Conservation (phyloP, 1,140 invertebrate species). For the Phortica variegata region DNA sequence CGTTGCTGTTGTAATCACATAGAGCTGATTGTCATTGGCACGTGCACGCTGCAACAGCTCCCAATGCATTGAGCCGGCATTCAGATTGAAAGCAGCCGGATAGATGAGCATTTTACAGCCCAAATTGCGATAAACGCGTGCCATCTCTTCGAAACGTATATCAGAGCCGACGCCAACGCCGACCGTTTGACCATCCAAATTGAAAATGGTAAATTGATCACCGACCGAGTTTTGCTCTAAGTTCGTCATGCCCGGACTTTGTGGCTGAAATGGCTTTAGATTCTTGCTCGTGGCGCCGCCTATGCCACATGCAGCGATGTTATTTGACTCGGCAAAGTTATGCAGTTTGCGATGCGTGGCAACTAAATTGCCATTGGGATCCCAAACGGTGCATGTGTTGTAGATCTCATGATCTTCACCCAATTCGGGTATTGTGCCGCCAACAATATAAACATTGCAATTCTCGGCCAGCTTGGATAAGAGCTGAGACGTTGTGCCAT, state of each 20-base stretch:
- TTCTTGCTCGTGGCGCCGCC: too few relatives aligned
- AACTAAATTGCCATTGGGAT: constrained; percentile 73
- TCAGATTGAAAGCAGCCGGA: constrained; percentile 95
- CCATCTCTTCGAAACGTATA: constrained; percentile 87
- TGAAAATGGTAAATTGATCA: constrained; percentile 72
- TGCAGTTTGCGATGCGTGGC: constrained; percentile 82
- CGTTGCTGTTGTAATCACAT: constrained; percentile 73
- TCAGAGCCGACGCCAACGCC: constrained; percentile 95
- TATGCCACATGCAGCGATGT: too few relatives aligned
- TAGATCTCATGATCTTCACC: constrained; percentile 67
- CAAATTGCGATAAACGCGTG: constrained; percentile 75
- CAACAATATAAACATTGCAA: constrained; percentile 79
- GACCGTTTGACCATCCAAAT: constrained; percentile 74
- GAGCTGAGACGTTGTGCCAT: constrained; percentile 69
- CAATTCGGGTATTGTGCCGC: constrained; percentile 86
- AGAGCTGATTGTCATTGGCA: constrained; percentile 84
- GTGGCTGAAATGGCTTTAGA: constrained; percentile 79
- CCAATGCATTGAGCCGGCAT: constrained; percentile 92
- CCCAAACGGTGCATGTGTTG: constrained; percentile 91
- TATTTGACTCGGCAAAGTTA: constrained; percentile 95
- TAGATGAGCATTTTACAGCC: constrained; percentile 85
- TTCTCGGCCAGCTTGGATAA: constrained; percentile 76
- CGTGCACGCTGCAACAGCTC: constrained; percentile 76
- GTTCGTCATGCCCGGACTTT: too few relatives aligned
- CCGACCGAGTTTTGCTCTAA: too few relatives aligned